A percentile compares a stretch with the other conserved stretches of the same genome.
These are phyloP conservation scores for Platycheirus albimanus DNA, from an alignment of 2,888 invertebrate species.

Conservation along the genomic window DNA sequence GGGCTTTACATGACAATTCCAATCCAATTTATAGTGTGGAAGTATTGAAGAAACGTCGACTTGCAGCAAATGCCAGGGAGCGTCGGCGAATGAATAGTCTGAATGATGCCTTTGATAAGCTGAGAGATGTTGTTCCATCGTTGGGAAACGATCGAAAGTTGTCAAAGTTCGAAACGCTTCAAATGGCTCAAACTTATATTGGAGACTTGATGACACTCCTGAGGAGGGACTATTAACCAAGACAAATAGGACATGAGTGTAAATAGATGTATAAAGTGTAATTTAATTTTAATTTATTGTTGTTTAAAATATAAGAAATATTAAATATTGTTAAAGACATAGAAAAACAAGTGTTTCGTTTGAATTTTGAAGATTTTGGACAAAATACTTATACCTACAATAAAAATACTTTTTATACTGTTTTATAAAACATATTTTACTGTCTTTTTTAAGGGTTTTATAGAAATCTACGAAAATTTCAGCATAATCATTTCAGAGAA, in stretches of 20 bases:
- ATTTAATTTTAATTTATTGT: too few species aligned
- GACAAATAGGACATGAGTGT: not conserved
- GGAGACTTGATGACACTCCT: constrained; percentile 87
- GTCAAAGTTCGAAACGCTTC: constrained; percentile 90
- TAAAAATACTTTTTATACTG: too few species aligned
- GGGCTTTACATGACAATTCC: constrained; percentile 33
- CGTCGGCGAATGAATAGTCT: constrained; percentile 89
- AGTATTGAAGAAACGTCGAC: constrained; percentile 83
- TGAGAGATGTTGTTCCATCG: constrained; percentile 88
- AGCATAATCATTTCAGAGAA: too few species aligned
- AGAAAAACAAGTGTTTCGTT: too few species aligned
- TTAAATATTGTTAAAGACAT: too few species aligned
- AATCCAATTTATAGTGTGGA: constrained; percentile 65
- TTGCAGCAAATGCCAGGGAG: constrained; percentile 90
- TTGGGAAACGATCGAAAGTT: constrained; percentile 88
- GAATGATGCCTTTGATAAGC: constrained; percentile 89
- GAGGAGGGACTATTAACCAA: constrained; percentile 78
- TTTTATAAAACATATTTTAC: too few species aligned
- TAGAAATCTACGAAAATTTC: too few species aligned
- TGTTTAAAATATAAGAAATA: too few species aligned
- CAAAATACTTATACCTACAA: too few species aligned
- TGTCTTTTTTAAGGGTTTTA: too few species aligned
- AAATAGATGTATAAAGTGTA: not conserved
- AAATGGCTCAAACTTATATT: constrained; percentile 91
- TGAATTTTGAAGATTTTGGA: too few species aligned